Conservation (phyloP, 2,113 vertebrate genomes). For the Thunnus thynnus region DNA sequence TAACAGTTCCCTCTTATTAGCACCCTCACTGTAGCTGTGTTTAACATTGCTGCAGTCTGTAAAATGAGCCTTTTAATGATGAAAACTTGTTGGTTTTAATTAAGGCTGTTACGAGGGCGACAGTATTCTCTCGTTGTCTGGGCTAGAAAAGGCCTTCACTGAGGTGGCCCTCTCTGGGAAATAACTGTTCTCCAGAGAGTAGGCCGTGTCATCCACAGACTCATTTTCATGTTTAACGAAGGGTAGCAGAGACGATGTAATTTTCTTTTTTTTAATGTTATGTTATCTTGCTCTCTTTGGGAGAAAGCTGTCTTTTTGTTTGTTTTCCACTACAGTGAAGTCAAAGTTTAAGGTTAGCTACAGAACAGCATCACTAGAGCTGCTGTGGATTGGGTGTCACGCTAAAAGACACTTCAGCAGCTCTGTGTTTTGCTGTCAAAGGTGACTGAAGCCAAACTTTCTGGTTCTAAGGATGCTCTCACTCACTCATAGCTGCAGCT, state of each 20-base stretch:
- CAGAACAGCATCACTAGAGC: not conserved
- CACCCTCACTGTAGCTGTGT: not conserved
- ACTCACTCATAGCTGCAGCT: not conserved
- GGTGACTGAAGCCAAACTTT: slow-evolving; percentile 33
- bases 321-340: not conserved
- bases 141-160: slow-evolving; percentile 24
- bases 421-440: slow-evolving; percentile 27
- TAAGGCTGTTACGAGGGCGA: slow-evolving; percentile 46
- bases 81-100: slow-evolving; percentile 54
- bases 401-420: not conserved
- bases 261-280: not conserved
- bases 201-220: slow-evolving; percentile 20
- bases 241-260: slow-evolving; percentile 6
- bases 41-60: not conserved
- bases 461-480: slow-evolving; percentile 22
- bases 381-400: not conserved
- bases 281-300: not conserved
- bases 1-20: not conserved
- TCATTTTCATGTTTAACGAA: slow-evolving; percentile 30
- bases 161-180: slow-evolving; percentile 50
- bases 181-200: slow-evolving; percentile 32
- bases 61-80: slow-evolving; percentile 39
- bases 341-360: not conserved
- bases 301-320: not conserved
- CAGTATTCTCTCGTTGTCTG: slow-evolving; percentile 29